Conservation (phyloP, 2,797 vertebrate species). For the Yasuhikotakia modesta region DNA sequence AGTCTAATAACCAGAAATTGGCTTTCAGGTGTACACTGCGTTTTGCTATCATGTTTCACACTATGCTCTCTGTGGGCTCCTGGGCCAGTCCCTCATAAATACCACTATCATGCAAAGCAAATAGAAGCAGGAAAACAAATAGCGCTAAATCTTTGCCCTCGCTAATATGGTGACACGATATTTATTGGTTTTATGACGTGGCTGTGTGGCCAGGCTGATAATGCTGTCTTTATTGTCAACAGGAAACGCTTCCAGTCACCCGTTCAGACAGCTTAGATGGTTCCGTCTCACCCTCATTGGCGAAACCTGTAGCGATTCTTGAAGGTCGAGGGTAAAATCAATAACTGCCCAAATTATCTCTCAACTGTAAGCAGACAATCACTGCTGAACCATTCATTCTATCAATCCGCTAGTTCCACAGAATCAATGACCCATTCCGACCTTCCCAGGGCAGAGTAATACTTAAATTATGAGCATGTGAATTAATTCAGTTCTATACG, state of each 20-base stretch:
- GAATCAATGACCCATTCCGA: slow-evolving; percentile 41
- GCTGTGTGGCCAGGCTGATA: slow-evolving; percentile 70
- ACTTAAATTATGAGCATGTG: slow-evolving; percentile 46
- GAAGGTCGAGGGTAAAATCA: slow-evolving; percentile 58
- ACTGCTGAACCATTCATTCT: slow-evolving; percentile 37
- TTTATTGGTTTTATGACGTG: slow-evolving; percentile 67
- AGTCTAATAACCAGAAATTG: slow-evolving; percentile 83
- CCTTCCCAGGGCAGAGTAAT: slow-evolving; percentile 38
- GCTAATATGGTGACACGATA: slow-evolving; percentile 66
- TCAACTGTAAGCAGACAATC: slow-evolving; percentile 66
- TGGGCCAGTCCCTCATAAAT: slow-evolving; percentile 70
- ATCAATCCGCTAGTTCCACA: slow-evolving; percentile 15
- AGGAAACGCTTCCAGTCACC: slow-evolving; percentile 63
- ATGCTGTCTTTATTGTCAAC: slow-evolving; percentile 72
- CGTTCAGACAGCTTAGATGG: neutral
- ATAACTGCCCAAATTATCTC: slow-evolving; percentile 69
- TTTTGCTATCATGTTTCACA: slow-evolving; percentile 75
- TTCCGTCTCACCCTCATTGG: slow-evolving; percentile 1
- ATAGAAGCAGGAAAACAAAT: slow-evolving; percentile 74
- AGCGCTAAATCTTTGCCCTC: slow-evolving; percentile 76
- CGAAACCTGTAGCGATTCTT: slow-evolving; percentile 31
- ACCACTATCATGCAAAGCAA: slow-evolving; percentile 76
- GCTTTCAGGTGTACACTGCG: slow-evolving; percentile 72
- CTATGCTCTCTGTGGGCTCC: slow-evolving; percentile 55
- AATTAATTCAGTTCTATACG: slow-evolving; percentile 45